phyloP scores from a whole-genome alignment of 1,140 invertebrate species.

The Halictus rubicundus region DNA sequence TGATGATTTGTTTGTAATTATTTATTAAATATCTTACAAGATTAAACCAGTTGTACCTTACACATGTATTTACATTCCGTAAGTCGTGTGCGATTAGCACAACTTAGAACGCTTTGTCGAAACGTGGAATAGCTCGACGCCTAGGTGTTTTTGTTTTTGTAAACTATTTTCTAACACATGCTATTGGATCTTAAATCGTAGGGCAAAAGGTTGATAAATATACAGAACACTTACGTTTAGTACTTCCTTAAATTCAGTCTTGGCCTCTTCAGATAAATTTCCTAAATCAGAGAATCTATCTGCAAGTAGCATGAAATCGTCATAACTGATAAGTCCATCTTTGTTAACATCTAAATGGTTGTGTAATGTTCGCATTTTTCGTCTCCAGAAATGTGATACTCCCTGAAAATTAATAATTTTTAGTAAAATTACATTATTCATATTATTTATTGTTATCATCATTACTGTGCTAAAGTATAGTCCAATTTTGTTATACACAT shows the following conservation, averaged over 20 bases:
- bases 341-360: constrained; percentile 91
- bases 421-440: not conserved
- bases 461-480: not conserved
- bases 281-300: constrained; percentile 88
- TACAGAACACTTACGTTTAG: constrained; percentile 82
- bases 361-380: constrained; percentile 92
- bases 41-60: too few species aligned
- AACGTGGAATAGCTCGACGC: too few species aligned
- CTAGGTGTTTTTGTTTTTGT: too few species aligned
- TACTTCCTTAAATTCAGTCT: constrained; percentile 84
- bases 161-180: too few species aligned
- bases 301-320: constrained; percentile 88
- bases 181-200: too few species aligned
- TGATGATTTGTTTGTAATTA: too few species aligned
- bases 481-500: too few species aligned
- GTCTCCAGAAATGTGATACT: constrained; percentile 91
- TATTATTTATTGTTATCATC: not conserved
- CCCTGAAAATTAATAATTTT: constrained; percentile 82
- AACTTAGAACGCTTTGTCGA: too few species aligned
- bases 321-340: constrained; percentile 90
- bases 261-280: constrained; percentile 83
- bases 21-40: too few species aligned
- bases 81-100: too few species aligned
- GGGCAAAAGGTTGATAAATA: too few species aligned
- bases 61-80: too few species aligned